Conservation (phyloP, 1,140 invertebrate genomes). For the Scaptomyza montana region DNA sequence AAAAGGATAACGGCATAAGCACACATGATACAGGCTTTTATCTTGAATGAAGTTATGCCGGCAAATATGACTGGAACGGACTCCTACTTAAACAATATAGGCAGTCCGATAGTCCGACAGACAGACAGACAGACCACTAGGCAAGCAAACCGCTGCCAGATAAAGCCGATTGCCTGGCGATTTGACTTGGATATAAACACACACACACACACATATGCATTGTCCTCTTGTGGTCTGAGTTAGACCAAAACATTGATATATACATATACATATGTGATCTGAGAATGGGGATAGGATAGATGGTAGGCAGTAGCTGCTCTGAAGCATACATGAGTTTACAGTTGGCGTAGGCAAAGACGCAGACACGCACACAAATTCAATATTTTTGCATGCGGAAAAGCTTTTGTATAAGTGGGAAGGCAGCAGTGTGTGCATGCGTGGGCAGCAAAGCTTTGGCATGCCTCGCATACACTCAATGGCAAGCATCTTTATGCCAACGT, state of each 20-base stretch:
- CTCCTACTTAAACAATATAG: slow-evolving; percentile 15
- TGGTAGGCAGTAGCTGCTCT: background rate
- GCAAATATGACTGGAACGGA: slow-evolving; percentile 26
- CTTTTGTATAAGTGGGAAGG: slow-evolving; percentile 38
- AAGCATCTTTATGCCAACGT: slow-evolving; percentile 49
- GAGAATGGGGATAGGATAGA: background rate
- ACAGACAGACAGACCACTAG: background rate
- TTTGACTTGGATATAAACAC: slow-evolving; percentile 37
- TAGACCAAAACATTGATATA: slow-evolving; percentile 18
- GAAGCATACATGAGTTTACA: slow-evolving; percentile 26
- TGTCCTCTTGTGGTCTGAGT: slow-evolving; percentile 27
- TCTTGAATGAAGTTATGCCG: slow-evolving; percentile 44
- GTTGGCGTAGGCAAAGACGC: slow-evolving; percentile 15
- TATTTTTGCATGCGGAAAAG: slow-evolving; percentile 40
- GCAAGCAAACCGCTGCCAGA: slow-evolving; percentile 36
- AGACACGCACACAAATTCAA: slow-evolving; percentile 58
- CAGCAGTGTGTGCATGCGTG: slow-evolving; percentile 9
- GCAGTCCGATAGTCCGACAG: background rate
- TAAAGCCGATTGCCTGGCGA: slow-evolving; percentile 56
- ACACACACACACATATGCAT: slow-evolving; percentile 12
- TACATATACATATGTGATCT: background rate
- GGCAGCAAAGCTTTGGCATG: slow-evolving; percentile 61
- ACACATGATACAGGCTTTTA: slow-evolving; percentile 45
- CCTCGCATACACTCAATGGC: slow-evolving; percentile 50
- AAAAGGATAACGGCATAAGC: slow-evolving; percentile 51